phyloP scores from a whole-genome alignment of 2,888 invertebrate species.

The Machimus atricapillus region DNA sequence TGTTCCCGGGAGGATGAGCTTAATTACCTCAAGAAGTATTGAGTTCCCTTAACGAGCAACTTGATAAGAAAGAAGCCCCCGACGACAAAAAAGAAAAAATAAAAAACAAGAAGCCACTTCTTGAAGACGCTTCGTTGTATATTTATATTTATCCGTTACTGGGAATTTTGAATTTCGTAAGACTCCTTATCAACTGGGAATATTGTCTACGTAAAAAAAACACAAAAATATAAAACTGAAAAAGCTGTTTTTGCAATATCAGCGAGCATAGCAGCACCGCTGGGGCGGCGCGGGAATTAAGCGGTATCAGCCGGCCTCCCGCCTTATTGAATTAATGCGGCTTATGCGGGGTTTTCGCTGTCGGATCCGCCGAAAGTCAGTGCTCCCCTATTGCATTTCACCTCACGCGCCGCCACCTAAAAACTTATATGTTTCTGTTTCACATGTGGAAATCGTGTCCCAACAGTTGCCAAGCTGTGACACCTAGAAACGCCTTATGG shows the following conservation, averaged over 20 bases:
- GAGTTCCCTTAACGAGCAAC: not conserved
- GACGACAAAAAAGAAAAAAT: not conserved
- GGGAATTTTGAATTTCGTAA: not conserved
- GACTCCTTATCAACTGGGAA: not conserved
- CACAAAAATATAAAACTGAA: not conserved
- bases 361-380: not conserved
- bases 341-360: not conserved
- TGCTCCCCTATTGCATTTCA: not conserved
- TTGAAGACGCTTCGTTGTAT: not conserved
- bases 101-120: not conserved
- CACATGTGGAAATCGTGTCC: not conserved
- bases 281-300: not conserved
- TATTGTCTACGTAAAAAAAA: not conserved
- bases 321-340: not conserved
- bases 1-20: not conserved
- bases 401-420: not conserved
- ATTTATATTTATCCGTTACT: not conserved
- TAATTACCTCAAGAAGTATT: not conserved
- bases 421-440: not conserved
- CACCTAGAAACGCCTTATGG: not conserved
- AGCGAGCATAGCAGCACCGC: not conserved
- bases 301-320: not conserved
- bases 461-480: not conserved
- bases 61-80: not conserved
- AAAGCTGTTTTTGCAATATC: not conserved